Evolutionary conservation across 2,113 vertebrate species (phyloP), one percentile per base, ranked within the genome.

Genomic region (Cavia aperea): DNA sequence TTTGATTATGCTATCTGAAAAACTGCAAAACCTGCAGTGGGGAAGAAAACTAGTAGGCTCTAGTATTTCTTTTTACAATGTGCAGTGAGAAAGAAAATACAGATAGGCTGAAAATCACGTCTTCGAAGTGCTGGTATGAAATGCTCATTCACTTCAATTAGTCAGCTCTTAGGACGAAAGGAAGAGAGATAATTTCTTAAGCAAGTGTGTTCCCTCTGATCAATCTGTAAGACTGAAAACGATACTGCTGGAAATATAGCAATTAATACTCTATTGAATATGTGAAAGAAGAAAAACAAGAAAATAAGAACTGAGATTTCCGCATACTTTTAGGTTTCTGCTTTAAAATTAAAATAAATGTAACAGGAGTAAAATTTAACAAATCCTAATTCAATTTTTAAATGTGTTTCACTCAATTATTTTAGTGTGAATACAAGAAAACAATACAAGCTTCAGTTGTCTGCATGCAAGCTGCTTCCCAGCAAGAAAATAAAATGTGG

Each of bases 1-100:
- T 97, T 96, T 62, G 16, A 98, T 97, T 96, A 96, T 54, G 62
- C 85, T 86, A 75, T 95, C 95, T 95, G 86, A 96, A 90, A 81
- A 83, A 87, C 43, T 43, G 26, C 70, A 6, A 77, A 15, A 88
- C 43, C 43, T 26, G 93, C 49, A 90, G 49, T 43, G 39, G 11
- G 79, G 96, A 92, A 66, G 91, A 89, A 43, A 1, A 4, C n/a
- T 39, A 39, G 39, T 39, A 3, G 0, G 15, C 49, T 39, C 72
- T n/a, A 1, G 84, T 83, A 21, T 93, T 95, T 70, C 88, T 83
- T 91, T 86, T 51, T 75, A 92, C 81, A 82, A 29, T 79, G 6
- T 93, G 73, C 89, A 92, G 36, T 68, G 75, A 33, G 58, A 94
- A 94, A 89, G 93, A 65, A 90, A 94, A 92, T 49, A 19, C 70